These are phyloP conservation scores for Ceyx melanurus DNA, from an alignment of 2,113 vertebrate genomes.

Conservation along the genomic window DNA sequence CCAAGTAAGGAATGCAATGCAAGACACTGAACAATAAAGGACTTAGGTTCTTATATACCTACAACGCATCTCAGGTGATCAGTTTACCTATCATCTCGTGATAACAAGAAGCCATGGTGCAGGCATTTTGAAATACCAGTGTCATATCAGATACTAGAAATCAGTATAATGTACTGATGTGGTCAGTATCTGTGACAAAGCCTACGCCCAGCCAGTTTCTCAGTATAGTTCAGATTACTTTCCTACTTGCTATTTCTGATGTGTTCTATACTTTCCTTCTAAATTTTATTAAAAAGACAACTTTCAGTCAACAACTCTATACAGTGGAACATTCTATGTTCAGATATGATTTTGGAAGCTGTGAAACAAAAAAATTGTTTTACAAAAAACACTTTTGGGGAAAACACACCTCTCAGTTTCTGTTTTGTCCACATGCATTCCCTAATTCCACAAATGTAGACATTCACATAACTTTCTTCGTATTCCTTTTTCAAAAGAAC, in stretches of 20 bases:
- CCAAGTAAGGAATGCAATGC: neutral
- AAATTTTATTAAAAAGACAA: neutral
- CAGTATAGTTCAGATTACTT: neutral
- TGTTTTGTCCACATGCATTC: neutral
- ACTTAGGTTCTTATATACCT: neutral
- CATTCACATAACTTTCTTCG: neutral
- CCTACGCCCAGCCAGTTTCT: neutral
- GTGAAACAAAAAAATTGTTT: neutral
- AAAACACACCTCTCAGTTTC: neutral
- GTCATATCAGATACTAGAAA: neutral
- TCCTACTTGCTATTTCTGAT: neutral
- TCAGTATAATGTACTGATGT: neutral
- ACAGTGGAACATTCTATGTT: neutral
- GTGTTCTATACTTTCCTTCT: neutral
- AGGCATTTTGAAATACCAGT: neutral
- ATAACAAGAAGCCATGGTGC: neutral
- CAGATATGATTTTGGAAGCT: neutral
- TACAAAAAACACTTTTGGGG: neutral
- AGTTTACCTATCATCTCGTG: neutral
- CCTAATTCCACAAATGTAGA: neutral
- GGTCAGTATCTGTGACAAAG: neutral
- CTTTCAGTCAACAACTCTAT: neutral
- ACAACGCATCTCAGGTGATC: rapidly evolving
- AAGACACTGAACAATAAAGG: neutral
- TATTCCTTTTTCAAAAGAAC: neutral